These are phyloP conservation scores for Heteromormyrus szaboi DNA, from an alignment of 2,797 vertebrate species.

Conservation along the genomic window DNA sequence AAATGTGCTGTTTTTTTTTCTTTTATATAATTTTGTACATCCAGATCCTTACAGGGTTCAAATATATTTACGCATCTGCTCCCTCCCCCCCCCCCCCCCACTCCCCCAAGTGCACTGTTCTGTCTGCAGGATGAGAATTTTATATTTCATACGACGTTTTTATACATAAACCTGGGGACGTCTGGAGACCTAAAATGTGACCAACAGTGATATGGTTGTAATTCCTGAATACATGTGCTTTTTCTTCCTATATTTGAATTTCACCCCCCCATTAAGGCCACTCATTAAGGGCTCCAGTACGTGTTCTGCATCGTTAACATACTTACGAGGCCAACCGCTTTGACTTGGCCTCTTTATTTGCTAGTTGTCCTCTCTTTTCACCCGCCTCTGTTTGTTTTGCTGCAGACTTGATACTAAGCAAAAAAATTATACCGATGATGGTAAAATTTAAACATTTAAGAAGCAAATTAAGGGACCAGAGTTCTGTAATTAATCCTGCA, in stretches of 20 bases:
- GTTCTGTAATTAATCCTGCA: conserved; percentile 72
- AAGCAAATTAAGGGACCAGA: conserved; percentile 68
- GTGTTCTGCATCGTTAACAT: background rate
- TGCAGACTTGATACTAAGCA: conserved; percentile 14
- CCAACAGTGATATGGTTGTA: background rate
- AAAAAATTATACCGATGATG: conserved; percentile 61
- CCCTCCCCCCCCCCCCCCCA: no score
- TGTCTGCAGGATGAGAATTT: conserved; percentile 66
- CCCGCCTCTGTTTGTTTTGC: background rate
- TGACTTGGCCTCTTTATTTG: background rate
- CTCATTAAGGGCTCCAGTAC: conserved; percentile 32
- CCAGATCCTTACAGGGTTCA: conserved; percentile 71
- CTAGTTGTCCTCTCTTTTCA: background rate
- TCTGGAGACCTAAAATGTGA: conserved; percentile 51
- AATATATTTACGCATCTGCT: conserved; percentile 63
- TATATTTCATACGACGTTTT: conserved; percentile 74
- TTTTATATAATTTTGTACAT: conserved; percentile 58
- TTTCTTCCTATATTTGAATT: conserved; percentile 32
- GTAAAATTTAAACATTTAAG: conserved; percentile 73
- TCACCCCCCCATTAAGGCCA: conserved; percentile 6
- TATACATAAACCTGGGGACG: conserved; percentile 66
- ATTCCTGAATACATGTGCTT: conserved; percentile 18
- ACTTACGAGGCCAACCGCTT: background rate
- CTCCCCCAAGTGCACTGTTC: conserved; percentile 60
- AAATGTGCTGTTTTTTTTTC: conserved; percentile 57